Percentiles rank a stretch among this genome's conserved stretches.
Conservation (phyloP, 1,140 invertebrate species). For the Diplogasteroides magnus region DNA sequence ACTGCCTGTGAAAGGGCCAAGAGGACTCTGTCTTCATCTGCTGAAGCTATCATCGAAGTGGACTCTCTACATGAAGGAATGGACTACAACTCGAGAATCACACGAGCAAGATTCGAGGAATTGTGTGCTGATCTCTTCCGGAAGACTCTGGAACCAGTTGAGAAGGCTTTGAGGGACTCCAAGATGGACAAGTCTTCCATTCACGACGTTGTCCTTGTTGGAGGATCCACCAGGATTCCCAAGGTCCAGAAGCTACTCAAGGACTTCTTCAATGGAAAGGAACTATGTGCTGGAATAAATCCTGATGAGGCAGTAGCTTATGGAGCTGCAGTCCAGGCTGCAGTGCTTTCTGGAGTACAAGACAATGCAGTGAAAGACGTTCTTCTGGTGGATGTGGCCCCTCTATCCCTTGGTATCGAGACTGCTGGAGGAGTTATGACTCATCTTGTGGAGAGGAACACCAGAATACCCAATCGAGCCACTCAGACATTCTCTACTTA, state of each 20-base stretch:
- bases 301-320: slow-evolving; percentile 82
- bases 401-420: too few species aligned
- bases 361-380: slow-evolving; percentile 93
- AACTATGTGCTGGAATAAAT: slow-evolving; percentile 70
- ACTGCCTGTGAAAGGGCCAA: slow-evolving; percentile 91
- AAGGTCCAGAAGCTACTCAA: slow-evolving; percentile 97
- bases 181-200: slow-evolving; percentile 69
- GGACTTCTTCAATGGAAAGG: slow-evolving; percentile 95
- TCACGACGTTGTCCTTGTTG: slow-evolving; percentile 73
- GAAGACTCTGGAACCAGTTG: slow-evolving; percentile 81
- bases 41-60: slow-evolving; percentile 85
- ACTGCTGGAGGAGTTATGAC: too few species aligned
- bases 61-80: slow-evolving; percentile 88
- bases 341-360: slow-evolving; percentile 64
- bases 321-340: slow-evolving; percentile 96
- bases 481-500: slow-evolving; percentile 98
- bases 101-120: slow-evolving; percentile 84
- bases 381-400: slow-evolving; percentile 94
- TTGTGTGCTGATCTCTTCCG: slow-evolving; percentile 79
- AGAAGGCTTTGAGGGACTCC: slow-evolving; percentile 70
- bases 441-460: slow-evolving; percentile 92
- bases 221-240: slow-evolving; percentile 88
- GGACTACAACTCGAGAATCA: slow-evolving; percentile 89
- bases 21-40: slow-evolving; percentile 82
- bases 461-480: slow-evolving; percentile 97